Conservation (phyloP, 2,113 vertebrate genomes). For the Pagrus major region DNA sequence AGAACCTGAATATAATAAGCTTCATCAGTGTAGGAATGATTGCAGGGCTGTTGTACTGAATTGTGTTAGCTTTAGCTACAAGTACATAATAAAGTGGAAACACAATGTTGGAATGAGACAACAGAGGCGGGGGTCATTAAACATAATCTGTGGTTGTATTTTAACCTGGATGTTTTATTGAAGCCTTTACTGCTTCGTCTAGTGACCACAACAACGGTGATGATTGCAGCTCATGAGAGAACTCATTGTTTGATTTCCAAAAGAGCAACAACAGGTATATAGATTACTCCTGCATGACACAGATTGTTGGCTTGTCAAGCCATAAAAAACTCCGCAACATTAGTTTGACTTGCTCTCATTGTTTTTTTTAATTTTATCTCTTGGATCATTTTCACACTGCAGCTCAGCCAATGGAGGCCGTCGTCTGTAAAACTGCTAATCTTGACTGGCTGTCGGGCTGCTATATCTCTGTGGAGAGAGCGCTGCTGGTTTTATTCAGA, state of each 20-base stretch:
- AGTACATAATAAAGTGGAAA: neutral
- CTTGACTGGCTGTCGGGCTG: slow-evolving; percentile 38
- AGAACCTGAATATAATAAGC: neutral
- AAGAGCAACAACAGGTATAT: neutral
- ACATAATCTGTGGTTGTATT: neutral
- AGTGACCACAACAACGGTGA: neutral
- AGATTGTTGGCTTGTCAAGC: neutral
- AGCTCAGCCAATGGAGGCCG: slow-evolving; percentile 40
- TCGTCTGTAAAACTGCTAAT: slow-evolving; percentile 43
- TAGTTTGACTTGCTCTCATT: slow-evolving; percentile 10
- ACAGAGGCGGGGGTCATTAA: neutral
- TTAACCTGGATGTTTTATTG: neutral
- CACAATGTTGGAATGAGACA: neutral
- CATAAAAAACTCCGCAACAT: neutral
- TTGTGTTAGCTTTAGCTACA: neutral
- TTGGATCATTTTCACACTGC: slow-evolving; percentile 56
- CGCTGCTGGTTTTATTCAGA: slow-evolving; percentile 44
- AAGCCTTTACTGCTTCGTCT: neutral
- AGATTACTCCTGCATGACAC: too few species aligned
- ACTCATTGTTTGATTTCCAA: neutral
- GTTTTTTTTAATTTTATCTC: slow-evolving; percentile 33
- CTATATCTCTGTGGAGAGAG: slow-evolving; percentile 21
- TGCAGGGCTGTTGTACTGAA: too few species aligned
- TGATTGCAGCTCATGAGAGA: neutral
- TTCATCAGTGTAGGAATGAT: neutral